These are phyloP conservation scores for Pterois miles DNA, from an alignment of 2,797 vertebrate species.

Conservation along the genomic window DNA sequence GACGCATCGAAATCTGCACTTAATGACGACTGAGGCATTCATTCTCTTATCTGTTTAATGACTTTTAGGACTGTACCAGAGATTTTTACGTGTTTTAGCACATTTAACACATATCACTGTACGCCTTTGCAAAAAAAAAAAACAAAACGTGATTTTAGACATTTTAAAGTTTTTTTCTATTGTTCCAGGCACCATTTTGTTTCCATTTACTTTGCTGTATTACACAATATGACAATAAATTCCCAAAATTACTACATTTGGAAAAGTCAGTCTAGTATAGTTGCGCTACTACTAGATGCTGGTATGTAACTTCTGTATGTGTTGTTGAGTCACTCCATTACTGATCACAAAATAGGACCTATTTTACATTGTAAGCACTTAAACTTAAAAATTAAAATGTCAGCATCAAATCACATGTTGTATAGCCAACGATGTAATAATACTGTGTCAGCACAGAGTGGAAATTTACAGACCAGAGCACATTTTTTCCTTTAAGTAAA, in stretches of 20 bases:
- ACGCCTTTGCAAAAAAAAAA: no score
- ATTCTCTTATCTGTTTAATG: no score
- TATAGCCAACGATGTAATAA: background rate
- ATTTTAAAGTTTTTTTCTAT: no score
- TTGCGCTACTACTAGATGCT: background rate
- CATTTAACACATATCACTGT: background rate
- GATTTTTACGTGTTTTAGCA: background rate
- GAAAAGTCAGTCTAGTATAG: background rate
- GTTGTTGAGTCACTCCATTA: background rate
- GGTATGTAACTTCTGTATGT: background rate
- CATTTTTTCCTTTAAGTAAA: background rate
- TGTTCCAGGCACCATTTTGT: background rate
- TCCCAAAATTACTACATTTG: no score
- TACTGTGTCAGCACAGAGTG: background rate
- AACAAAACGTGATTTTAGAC: no score
- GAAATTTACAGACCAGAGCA: background rate
- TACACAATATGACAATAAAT: background rate
- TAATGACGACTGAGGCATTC: background rate
- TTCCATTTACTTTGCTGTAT: background rate
- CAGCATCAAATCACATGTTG: background rate
- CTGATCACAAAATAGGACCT: background rate
- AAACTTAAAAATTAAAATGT: background rate
- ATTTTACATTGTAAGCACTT: background rate
- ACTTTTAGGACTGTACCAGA: background rate
- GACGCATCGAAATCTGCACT: constrained; percentile 2